Conservation (phyloP, 2,113 vertebrate species). For the Corvus cornix region DNA sequence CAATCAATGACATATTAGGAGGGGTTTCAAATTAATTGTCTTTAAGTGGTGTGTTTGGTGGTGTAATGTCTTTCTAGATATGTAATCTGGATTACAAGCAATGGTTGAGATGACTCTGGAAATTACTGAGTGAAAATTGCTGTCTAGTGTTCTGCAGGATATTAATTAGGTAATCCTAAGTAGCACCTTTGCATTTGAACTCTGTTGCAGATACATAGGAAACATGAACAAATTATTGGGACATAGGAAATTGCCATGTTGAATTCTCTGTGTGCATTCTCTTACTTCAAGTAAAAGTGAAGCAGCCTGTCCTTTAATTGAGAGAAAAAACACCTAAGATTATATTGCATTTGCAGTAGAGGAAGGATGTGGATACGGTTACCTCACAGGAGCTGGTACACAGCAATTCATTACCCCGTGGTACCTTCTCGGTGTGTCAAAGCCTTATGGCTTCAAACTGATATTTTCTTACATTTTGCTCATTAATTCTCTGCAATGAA, state of each 20-base stretch:
- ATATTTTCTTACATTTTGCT: neutral
- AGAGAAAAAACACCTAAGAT: neutral
- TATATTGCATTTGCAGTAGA: neutral
- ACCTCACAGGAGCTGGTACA: neutral
- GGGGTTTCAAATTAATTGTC: neutral
- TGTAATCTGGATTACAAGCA: neutral
- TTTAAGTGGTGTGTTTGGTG: neutral
- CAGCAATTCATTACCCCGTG: neutral
- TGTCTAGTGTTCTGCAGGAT: neutral
- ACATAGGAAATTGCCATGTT: neutral
- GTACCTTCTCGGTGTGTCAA: neutral
- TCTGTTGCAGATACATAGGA: neutral
- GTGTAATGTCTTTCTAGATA: neutral
- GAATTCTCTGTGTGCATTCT: neutral
- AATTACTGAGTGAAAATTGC: neutral
- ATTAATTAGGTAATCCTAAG: neutral
- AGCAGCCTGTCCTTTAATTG: neutral
- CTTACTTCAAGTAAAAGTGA: neutral
- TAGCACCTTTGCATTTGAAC: neutral
- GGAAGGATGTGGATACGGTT: neutral
- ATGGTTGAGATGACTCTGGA: neutral
- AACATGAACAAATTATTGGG: neutral
- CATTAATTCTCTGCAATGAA: neutral
- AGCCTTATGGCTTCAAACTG: neutral
- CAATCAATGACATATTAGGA: neutral